These are phyloP conservation scores for Nemapogon koenigi DNA, from an alignment of 2,888 invertebrate species.

Conservation along the genomic window DNA sequence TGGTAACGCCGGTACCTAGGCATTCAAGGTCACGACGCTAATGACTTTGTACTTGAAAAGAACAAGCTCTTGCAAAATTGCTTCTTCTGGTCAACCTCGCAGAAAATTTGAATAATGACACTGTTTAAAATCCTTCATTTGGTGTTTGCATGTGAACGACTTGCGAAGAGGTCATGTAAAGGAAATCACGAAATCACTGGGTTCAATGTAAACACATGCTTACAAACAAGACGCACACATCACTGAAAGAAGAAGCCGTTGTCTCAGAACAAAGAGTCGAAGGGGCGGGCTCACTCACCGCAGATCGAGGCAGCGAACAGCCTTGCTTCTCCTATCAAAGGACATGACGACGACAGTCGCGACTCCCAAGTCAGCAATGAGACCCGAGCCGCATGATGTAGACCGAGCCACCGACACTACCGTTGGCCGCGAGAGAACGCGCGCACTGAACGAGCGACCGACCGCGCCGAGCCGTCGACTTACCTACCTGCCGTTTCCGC, in stretches of 20 bases:
- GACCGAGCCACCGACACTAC: slow-evolving; percentile 56
- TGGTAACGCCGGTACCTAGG: slow-evolving; percentile 31
- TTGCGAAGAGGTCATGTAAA: too few relatives aligned
- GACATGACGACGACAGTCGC: slow-evolving; percentile 50
- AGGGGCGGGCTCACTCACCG: slow-evolving; percentile 58
- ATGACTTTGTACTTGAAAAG: slow-evolving; percentile 47
- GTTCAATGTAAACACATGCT: slow-evolving; percentile 20
- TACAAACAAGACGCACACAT: slow-evolving; percentile 53
- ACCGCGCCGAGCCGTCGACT: slow-evolving; percentile 32
- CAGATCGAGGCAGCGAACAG: slow-evolving; percentile 59
- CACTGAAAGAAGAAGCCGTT: slow-evolving; percentile 40
- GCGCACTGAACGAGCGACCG: slow-evolving; percentile 43
- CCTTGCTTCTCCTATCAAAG: slow-evolving; percentile 60
- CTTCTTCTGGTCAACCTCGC: slow-evolving; percentile 21
- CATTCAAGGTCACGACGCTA: slow-evolving; percentile 46
- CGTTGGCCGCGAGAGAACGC: slow-evolving; percentile 59
- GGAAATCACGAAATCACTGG: too few relatives aligned
- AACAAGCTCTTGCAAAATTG: slow-evolving; percentile 24
- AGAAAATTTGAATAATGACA: too few relatives aligned
- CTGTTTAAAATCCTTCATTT: too few relatives aligned
- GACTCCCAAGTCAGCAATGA: slow-evolving; percentile 48
- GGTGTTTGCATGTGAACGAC: too few relatives aligned
- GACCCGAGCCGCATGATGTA: slow-evolving; percentile 48
- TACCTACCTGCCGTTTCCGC: slow-evolving; percentile 37
- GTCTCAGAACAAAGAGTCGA: slow-evolving; percentile 54